These are phyloP conservation scores for Chiridota heheva DNA, from an alignment of 35 echinoderm and acorn worm species.

Conservation along the genomic window DNA sequence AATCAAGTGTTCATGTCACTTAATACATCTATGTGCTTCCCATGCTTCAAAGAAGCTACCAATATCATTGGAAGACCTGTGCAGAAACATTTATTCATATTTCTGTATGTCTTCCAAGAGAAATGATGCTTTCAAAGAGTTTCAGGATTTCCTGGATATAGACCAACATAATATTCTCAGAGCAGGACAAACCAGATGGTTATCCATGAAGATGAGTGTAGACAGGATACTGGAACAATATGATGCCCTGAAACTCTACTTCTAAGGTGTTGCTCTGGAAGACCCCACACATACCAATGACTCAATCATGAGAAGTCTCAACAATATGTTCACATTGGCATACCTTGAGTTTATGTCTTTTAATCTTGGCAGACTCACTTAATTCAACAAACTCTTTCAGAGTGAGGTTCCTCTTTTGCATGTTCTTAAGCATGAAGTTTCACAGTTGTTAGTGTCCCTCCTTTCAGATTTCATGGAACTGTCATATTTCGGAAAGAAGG, in stretches of 20 bases:
- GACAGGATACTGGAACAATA: conserved; percentile 37
- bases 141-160: conserved; percentile 26
- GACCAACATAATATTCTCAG: conserved; percentile 7
- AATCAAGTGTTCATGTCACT: conserved; percentile 35
- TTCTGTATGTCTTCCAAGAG: conserved; percentile 13
- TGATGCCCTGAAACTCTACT: too few species aligned
- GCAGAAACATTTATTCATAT: conserved; percentile 21
- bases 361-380: too few species aligned
- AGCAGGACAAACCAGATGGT: conserved; percentile 38
- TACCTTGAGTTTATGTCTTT: too few species aligned
- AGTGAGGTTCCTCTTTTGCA: conserved; percentile 12
- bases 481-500: neutral
- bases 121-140: conserved; percentile 30
- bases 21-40: conserved; percentile 34
- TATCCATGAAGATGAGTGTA: conserved; percentile 47
- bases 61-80: conserved; percentile 27
- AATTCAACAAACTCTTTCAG: neutral
- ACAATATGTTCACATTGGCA: too few species aligned
- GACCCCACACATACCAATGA: conserved; percentile 19
- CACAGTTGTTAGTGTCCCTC: neutral
- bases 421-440: conserved; percentile 14
- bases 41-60: conserved; percentile 19
- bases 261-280: neutral
- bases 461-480: conserved; percentile 30
- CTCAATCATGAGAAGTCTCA: too few species aligned